A percentile compares a stretch with the other conserved stretches of the same genome.
Conservation (phyloP, 2,113 vertebrate genomes). For the Sinocyclocheilus anshuiensis region DNA sequence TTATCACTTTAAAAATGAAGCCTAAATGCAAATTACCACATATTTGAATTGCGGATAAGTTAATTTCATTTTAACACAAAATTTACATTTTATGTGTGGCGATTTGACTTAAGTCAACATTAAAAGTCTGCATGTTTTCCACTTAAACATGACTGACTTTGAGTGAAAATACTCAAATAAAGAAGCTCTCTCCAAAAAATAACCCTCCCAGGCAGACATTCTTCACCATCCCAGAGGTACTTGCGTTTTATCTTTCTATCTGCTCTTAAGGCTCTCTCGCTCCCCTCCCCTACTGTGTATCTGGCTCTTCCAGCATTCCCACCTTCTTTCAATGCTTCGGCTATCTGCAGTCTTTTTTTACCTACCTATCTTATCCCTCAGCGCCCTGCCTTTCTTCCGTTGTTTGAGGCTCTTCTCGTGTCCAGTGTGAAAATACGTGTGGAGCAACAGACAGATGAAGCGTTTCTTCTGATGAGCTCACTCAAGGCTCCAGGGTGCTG, state of each 20-base stretch:
- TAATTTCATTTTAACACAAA: neutral
- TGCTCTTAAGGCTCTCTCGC: constrained; percentile 15
- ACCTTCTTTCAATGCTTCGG: constrained; percentile 21
- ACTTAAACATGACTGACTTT: neutral
- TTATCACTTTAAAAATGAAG: constrained; percentile 12
- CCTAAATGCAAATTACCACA: neutral
- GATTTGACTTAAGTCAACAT: neutral
- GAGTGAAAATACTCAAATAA: neutral
- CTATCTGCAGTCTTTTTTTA: constrained; percentile 16
- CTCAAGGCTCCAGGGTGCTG: constrained; percentile 25
- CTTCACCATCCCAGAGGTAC: constrained; percentile 14
- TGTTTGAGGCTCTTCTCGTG: constrained; percentile 10
- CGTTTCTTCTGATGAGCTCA: constrained; percentile 15
- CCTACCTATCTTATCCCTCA: neutral
- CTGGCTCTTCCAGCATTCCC: neutral
- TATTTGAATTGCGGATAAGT: neutral
- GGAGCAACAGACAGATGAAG: constrained; percentile 26
- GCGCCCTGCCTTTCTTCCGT: neutral
- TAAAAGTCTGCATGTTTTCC: neutral
- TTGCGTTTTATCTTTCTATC: constrained; percentile 21
- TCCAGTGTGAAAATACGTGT: neutral
- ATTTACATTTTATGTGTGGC: neutral
- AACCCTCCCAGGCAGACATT: constrained; percentile 15
- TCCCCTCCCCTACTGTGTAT: constrained; percentile 13
- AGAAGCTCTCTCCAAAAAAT: neutral